phyloP scores from a whole-genome alignment of 2,797 vertebrate genomes.

The Phoeniculus purpureus region DNA sequence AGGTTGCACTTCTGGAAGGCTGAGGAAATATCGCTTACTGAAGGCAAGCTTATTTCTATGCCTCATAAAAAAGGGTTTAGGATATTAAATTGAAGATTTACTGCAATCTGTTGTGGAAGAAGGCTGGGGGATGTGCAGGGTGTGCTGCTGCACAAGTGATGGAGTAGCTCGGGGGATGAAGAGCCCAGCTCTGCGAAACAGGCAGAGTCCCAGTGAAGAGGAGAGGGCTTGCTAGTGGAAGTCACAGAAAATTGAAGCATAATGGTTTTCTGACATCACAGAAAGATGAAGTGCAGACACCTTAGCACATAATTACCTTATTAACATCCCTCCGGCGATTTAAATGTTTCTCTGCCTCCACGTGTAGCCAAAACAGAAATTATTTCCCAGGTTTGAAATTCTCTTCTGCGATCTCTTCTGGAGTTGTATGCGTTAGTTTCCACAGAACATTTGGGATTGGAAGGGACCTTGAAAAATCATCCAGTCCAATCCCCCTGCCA shows the following conservation, averaged over 20 bases:
- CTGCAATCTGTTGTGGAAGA: not conserved
- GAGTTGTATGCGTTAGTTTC: not conserved
- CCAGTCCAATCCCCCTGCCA: too few relatives aligned
- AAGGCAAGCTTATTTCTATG: conserved; percentile 35
- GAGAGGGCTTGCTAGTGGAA: not conserved
- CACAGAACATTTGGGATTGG: too few relatives aligned
- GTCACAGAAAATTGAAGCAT: not conserved
- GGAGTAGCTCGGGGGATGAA: not conserved
- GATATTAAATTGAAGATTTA: conserved; percentile 37
- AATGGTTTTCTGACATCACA: not conserved
- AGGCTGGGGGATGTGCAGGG: not conserved
- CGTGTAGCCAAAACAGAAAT: not conserved
- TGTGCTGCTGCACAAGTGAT: not conserved
- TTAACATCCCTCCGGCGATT: not conserved
- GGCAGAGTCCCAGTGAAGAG: not conserved
- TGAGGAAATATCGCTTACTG: conserved; percentile 13
- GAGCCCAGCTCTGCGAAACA: not conserved
- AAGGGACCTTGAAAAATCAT: too few relatives aligned
- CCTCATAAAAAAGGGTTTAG: conserved; percentile 13
- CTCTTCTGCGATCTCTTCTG: not conserved
- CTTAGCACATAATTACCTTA: conserved; percentile 5
- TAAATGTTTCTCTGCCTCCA: not conserved
- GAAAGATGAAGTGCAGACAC: not conserved
- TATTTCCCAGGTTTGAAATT: not conserved
- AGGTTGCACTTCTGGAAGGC: conserved; percentile 25